Base-by-base conservation (phyloP, 2,888 invertebrate species). In the Pogonocherus hispidulus region DNA sequence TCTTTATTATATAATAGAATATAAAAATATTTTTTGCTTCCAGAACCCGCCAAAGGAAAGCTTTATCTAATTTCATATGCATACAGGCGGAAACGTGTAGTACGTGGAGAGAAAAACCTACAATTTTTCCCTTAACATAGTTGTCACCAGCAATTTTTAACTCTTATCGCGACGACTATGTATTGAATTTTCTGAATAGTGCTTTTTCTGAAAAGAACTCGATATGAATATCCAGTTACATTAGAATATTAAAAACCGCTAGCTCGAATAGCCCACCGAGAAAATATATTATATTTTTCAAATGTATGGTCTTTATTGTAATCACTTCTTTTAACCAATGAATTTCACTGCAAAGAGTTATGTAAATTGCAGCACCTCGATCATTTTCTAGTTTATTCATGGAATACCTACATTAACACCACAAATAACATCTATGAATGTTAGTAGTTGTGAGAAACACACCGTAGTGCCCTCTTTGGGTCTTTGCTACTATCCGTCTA, bases 1-100 rank as follows among this genome's bases (percentile, higher is more conserved):
- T 63, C 71, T 69, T 69, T 67, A 69, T 69, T 62, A 68, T 51
- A 62, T 67, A 71, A 71, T 67, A 54, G 71, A 66, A 65, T 69
- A 72, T 67, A 66, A 63, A 72, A 72, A 67, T 59, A 57, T 65
- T 66, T 67, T 67, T 62, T 69, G 59, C 8, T 32, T 55, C 63
- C 35, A 57, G 54, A 64, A 51, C 51, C 47, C 56, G 60, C 5
- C 52, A 37, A 47, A 55, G 44, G 44, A 52, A 47, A 64, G 63
- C 63, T 70, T 66, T 59, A 66, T 70, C 49, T 55, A 22, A 32
- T 63, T 66, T 63, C 49, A 54, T 54, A 66, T 66, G 47, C 62
- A 51, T 56, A 55, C 47, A 49, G 18, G 37, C 37, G 37, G 44
- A 22, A 23, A 23, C 18, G 41, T 11, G 4, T 46, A 32, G 27